A percentile compares a stretch with the other conserved stretches of the same genome.
These are phyloP conservation scores for Spicauda simplicius DNA, from an alignment of 2,888 invertebrate species.

Conservation along the genomic window DNA sequence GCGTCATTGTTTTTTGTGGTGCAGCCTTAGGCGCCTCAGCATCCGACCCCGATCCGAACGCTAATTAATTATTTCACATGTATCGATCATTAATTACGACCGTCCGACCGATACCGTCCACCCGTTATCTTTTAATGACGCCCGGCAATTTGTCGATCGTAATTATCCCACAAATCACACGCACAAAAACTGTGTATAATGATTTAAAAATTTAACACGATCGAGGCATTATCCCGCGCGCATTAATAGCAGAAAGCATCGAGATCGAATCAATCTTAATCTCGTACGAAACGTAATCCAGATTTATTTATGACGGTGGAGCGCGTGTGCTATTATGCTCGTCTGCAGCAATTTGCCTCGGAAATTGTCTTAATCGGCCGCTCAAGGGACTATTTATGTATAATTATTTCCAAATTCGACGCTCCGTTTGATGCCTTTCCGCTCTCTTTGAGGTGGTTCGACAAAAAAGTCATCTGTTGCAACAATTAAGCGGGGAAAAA, in stretches of 20 bases:
- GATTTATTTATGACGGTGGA: conserved; percentile 83
- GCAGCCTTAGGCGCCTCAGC: conserved; percentile 69
- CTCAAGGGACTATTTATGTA: conserved; percentile 86
- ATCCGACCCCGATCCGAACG: conserved; percentile 60
- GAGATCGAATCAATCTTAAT: conserved; percentile 84
- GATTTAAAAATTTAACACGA: conserved; percentile 80
- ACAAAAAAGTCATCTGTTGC: conserved; percentile 85
- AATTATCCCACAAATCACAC: conserved; percentile 79
- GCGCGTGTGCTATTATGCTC: conserved; percentile 84
- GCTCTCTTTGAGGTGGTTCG: conserved; percentile 84
- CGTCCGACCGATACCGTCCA: conserved; percentile 67
- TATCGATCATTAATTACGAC: conserved; percentile 83
- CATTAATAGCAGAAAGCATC: conserved; percentile 82
- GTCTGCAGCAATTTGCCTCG: conserved; percentile 84
- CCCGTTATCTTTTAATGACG: conserved; percentile 80
- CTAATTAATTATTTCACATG: conserved; percentile 85
- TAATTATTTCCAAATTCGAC: conserved; percentile 85
- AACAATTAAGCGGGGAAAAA: conserved; percentile 83
- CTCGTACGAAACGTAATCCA: conserved; percentile 84
- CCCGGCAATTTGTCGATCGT: conserved; percentile 80
- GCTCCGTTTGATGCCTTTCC: conserved; percentile 84
- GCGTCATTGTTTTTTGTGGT: conserved; percentile 84
- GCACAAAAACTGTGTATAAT: conserved; percentile 72
- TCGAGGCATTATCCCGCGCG: conserved; percentile 71
- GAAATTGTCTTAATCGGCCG: conserved; percentile 85